phyloP scores from a whole-genome alignment of 2,888 invertebrate species.

The Caenorhabditis sinica region DNA sequence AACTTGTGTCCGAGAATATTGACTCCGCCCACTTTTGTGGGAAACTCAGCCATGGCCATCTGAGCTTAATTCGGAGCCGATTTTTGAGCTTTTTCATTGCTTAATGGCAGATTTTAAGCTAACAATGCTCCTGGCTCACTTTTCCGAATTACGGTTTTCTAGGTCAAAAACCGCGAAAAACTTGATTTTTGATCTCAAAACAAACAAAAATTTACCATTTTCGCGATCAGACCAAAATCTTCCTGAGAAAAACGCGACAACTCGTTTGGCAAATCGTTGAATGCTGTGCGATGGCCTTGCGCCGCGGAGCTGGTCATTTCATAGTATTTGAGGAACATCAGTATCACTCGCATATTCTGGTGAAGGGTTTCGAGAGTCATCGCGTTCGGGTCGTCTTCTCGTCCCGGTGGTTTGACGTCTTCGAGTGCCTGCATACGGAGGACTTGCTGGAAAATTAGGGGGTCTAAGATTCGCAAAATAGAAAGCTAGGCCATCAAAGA shows the following conservation, averaged over 20 bases:
- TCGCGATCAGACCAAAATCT: not conserved
- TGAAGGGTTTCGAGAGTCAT: not conserved
- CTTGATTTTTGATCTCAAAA: too few species aligned
- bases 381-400: not conserved
- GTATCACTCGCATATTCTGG: constrained; percentile 13
- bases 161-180: too few species aligned
- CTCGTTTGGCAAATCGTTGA: constrained; percentile 15
- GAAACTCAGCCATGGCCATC: too few species aligned
- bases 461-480: too few species aligned
- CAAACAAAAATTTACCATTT: constrained; percentile 22
- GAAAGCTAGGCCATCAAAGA: too few species aligned
- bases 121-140: too few species aligned
- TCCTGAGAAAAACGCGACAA: constrained; percentile 42
- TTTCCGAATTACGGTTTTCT: too few species aligned
- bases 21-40: too few species aligned
- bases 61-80: too few species aligned
- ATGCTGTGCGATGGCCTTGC: not conserved
- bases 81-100: too few species aligned
- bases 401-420: not conserved
- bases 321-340: constrained; percentile 21
- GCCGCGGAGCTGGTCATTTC: not conserved
- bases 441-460: constrained; percentile 25
- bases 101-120: too few species aligned
- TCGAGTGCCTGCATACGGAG: not conserved
- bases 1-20: too few species aligned